These are phyloP conservation scores for Tigriopus californicus DNA, from an alignment of 2,888 invertebrate genomes.

Conservation along the genomic window DNA sequence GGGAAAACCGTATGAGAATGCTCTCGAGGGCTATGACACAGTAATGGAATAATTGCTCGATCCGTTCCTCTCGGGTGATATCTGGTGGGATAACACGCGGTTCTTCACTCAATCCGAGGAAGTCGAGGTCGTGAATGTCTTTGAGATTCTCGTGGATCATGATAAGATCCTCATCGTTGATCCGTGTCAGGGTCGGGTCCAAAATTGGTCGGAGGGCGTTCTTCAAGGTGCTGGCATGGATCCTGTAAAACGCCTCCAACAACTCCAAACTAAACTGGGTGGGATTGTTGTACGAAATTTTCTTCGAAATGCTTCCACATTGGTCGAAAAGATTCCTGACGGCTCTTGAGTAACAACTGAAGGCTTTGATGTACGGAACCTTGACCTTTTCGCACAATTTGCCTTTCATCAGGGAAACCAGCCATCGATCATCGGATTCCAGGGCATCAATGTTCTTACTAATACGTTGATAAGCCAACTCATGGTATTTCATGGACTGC, in stretches of 20 bases:
- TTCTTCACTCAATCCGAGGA: not conserved
- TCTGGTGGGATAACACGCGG: not conserved
- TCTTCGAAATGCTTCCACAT: conserved; percentile 61
- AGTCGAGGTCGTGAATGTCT: not conserved
- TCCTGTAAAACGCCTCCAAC: conserved; percentile 50
- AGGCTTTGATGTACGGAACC: conserved; percentile 47
- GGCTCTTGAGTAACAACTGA: conserved; percentile 58
- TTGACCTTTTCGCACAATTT: conserved; percentile 77
- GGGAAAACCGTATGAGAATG: conserved; percentile 64
- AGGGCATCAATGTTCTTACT: conserved; percentile 37
- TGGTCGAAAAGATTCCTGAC: conserved; percentile 54
- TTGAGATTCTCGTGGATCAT: not conserved
- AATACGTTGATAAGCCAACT: conserved; percentile 46
- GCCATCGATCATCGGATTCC: conserved; percentile 66
- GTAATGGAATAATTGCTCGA: not conserved
- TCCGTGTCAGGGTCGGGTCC: not conserved
- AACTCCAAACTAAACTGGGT: conserved; percentile 69
- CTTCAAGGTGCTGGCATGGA: conserved; percentile 73
- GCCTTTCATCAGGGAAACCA: conserved; percentile 85
- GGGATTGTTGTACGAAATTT: conserved; percentile 66
- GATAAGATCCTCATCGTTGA: not conserved
- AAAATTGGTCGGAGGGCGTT: not conserved
- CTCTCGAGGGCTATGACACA: conserved; percentile 62
- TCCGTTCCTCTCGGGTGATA: not conserved
- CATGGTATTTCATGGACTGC: conserved; percentile 42